These are phyloP conservation scores for Odontomyia ornata DNA, from an alignment of 2,888 invertebrate species.

Conservation along the genomic window DNA sequence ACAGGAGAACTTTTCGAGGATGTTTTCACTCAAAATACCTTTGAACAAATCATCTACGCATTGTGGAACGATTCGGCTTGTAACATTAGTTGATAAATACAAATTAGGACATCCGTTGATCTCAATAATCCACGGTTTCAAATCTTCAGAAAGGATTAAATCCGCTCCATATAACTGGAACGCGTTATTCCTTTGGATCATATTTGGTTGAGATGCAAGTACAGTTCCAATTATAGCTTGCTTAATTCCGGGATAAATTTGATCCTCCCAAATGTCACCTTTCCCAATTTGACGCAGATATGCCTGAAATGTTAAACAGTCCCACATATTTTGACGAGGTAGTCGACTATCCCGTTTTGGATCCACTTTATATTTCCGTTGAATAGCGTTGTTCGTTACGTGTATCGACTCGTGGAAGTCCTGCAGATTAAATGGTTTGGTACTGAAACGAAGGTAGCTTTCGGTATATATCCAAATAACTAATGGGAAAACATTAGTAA, in stretches of 20 bases:
- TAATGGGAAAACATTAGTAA: constrained; percentile 74
- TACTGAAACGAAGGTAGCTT: constrained; percentile 87
- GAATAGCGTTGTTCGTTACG: constrained; percentile 87
- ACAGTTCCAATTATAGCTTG: constrained; percentile 81
- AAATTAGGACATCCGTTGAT: constrained; percentile 91
- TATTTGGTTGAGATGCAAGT: constrained; percentile 78
- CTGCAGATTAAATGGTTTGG: constrained; percentile 79
- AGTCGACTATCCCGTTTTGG: constrained; percentile 68
- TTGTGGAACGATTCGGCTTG: constrained; percentile 81
- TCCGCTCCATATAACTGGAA: constrained; percentile 94
- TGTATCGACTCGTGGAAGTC: constrained; percentile 87
- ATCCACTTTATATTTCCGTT: constrained; percentile 72
- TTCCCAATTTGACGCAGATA: constrained; percentile 66
- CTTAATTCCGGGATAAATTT: constrained; percentile 86
- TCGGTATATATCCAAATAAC: constrained; percentile 88
- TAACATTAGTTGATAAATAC: constrained; percentile 81
- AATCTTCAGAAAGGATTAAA: constrained; percentile 87
- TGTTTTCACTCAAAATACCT: constrained; percentile 53
- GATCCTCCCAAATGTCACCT: constrained; percentile 72
- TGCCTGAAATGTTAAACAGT: constrained; percentile 74
- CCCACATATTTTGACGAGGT: constrained; percentile 87
- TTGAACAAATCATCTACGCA: constrained; percentile 87
- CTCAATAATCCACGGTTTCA: constrained; percentile 89
- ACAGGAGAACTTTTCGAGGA: too few species aligned
- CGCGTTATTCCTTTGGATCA: constrained; percentile 74